Base-by-base conservation (phyloP, 2,797 vertebrate genomes). In the Sebastes steindachneri region DNA sequence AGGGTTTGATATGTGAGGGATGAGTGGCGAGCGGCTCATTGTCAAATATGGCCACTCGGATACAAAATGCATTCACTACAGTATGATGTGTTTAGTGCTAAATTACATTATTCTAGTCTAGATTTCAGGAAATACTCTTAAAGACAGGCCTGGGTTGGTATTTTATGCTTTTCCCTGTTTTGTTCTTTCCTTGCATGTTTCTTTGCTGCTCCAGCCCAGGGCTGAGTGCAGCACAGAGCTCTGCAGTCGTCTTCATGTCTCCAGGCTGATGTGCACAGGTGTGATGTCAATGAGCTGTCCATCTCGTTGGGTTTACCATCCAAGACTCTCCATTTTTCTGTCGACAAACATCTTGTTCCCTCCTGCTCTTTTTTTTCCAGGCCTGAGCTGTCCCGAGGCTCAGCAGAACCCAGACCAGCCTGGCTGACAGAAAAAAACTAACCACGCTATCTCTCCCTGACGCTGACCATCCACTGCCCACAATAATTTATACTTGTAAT, bases 351-450 rank as follows among this genome's bases (percentile, higher is more conserved):
- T 83, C 80, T 68, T 12, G 55, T 51, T 69, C 48, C 17, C 41
- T 68, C 15, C 29, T 80, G 33, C 69, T 81, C 55, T 62, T 25
- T 81, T 25, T 23, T 77, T 6, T 25, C 26, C 25, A 65, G 73
- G 73, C 66, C 51, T 12, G 41, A 64, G 87, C 77, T 26, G 73
- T 73, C 89, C 80, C 0, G 12, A 77, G 88, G 91, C 77, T 85
- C 85, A 58, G 71, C 75, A 60, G 21, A 51, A 33, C 37, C 15
- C 5, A 45, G 57, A 69, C 41, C 65, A 41, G 65, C 35, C 53
- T 74, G 63, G 77, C 68, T 82, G 51, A 78, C 79, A 72, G n/a
- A 25, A 79, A 68, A 53, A 1, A 62, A 64, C 65, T 60, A 28
- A 62, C 5, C 23, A 9, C 9, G 45, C 11, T 15, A 6, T 19